phyloP scores from a whole-genome alignment of 2,888 invertebrate species.

The Tromatobia lineatoria region DNA sequence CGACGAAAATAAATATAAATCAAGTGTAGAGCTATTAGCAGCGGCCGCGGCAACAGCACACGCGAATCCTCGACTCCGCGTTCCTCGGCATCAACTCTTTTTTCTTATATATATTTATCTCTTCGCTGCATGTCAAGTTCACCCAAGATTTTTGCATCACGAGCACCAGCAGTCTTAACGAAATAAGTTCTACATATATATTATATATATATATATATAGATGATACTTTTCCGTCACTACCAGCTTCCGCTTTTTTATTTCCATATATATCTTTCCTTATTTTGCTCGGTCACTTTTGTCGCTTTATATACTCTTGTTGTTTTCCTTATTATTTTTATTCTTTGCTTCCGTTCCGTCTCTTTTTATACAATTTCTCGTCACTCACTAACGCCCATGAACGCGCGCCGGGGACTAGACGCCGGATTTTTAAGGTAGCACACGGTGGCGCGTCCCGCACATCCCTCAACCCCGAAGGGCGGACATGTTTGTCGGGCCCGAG shows the following conservation, averaged over 20 bases:
- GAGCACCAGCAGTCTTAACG: constrained; percentile 21
- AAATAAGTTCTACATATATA: not conserved
- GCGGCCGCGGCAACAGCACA: constrained; percentile 51
- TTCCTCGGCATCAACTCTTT: constrained; percentile 53
- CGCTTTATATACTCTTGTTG: not conserved
- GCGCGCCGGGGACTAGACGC: constrained; percentile 69
- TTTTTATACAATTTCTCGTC: constrained; percentile 52
- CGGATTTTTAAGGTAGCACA: constrained; percentile 68
- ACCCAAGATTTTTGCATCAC: constrained; percentile 7
- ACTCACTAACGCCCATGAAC: constrained; percentile 70
- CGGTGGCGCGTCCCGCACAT: constrained; percentile 72
- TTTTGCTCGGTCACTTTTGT: constrained; percentile 26
- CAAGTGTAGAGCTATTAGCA: constrained; percentile 25
- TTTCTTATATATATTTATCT: constrained; percentile 2
- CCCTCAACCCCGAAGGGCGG: constrained; percentile 76
- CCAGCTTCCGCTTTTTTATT: constrained; percentile 1
- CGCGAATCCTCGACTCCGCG: constrained; percentile 66
- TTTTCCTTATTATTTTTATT: constrained; percentile 4
- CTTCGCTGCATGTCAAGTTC: not conserved
- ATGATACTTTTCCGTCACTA: constrained; percentile 8
- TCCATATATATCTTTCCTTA: constrained; percentile 5
- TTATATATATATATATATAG: constrained; percentile 12
- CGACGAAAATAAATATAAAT: not conserved
- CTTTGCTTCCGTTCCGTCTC: constrained; percentile 3
- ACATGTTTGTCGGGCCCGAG: constrained; percentile 77